A percentile compares a stretch with the other conserved stretches of the same genome.
These are phyloP conservation scores for Zoanthus sociatus DNA, from an alignment of 92 coral and sea anemone genomes.

Conservation along the genomic window DNA sequence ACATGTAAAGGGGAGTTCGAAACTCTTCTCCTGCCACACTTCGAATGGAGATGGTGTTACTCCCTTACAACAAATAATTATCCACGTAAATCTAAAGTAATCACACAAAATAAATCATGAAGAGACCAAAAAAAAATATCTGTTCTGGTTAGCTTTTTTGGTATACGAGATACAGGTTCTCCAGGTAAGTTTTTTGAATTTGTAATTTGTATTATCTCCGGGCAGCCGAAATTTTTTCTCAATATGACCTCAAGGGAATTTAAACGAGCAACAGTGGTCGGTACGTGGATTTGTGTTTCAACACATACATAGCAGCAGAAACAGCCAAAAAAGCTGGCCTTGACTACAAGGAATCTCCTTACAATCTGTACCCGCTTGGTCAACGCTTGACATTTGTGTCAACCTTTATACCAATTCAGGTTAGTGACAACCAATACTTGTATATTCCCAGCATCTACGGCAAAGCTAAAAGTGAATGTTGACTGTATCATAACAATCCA, in stretches of 20 bases:
- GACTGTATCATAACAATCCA: not conserved
- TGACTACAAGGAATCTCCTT: not conserved
- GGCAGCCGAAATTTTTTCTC: no score
- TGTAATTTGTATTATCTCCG: no score
- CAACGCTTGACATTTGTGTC: not conserved
- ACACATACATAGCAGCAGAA: not conserved
- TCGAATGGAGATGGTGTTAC: no score
- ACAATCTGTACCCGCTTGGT: not conserved
- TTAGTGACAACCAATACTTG: not conserved
- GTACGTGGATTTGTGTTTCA: not conserved
- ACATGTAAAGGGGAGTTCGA: no score
- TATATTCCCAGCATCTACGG: not conserved
- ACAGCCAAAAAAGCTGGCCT: not conserved
- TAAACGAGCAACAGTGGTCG: constrained; percentile 5
- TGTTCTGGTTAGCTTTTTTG: no score
- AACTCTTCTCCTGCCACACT: no score
- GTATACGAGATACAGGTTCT: no score
- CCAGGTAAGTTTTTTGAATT: no score
- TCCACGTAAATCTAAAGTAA: no score
- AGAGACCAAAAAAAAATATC: no score
- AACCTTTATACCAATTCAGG: constrained; percentile 1
- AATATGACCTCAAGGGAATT: not conserved
- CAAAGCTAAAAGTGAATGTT: not conserved
- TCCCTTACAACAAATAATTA: no score
- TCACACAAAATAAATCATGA: no score